These are phyloP conservation scores for Saccopteryx leptura DNA, from an alignment of 2,113 vertebrate genomes.

Conservation along the genomic window DNA sequence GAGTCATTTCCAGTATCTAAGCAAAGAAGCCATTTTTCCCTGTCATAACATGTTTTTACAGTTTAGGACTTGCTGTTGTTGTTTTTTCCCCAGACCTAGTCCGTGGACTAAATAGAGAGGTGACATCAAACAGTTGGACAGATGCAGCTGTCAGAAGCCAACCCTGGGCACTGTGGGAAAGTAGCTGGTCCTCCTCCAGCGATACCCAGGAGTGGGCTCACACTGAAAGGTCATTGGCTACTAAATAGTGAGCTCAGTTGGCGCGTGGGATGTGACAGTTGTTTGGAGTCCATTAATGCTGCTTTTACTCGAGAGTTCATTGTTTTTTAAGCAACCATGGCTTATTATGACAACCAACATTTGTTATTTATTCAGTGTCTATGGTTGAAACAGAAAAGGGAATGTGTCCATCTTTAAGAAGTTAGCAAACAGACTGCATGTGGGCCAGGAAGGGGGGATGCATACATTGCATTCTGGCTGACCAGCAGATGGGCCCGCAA, in stretches of 20 bases:
- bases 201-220: constrained; percentile 28
- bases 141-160: constrained; percentile 64
- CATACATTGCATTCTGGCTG: background rate
- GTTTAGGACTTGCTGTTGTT: constrained; percentile 31
- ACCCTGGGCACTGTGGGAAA: constrained; percentile 60
- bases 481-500: background rate
- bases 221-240: constrained; percentile 61
- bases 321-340: constrained; percentile 29
- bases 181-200: constrained; percentile 53
- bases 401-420: background rate
- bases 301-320: constrained; percentile 42
- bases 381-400: constrained; percentile 25
- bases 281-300: constrained; percentile 19
- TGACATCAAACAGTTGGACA: constrained; percentile 85
- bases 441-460: background rate
- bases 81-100: constrained; percentile 4
- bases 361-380: constrained; percentile 42
- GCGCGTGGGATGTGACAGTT: background rate
- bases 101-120: constrained; percentile 79
- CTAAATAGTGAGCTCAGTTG: background rate
- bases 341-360: background rate
- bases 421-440: background rate
- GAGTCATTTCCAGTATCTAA: background rate
- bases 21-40: background rate
- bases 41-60: background rate